These are phyloP conservation scores for Neolamprologus sp. DNA, from an alignment of 2,113 vertebrate species.

Conservation along the genomic window DNA sequence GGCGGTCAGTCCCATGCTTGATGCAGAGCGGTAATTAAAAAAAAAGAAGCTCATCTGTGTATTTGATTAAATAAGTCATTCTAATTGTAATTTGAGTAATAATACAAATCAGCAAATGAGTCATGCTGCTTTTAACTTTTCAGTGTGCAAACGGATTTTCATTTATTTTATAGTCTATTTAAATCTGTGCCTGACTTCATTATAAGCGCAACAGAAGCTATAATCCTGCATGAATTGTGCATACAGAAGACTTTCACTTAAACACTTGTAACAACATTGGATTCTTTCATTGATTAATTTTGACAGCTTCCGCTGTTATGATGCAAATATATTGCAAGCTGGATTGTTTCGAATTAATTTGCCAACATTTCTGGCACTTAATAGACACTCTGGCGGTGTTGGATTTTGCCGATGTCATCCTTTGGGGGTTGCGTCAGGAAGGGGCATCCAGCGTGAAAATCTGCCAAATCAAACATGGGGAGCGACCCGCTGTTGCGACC, in stretches of 20 bases:
- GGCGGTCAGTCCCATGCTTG: not conserved
- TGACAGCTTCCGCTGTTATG: not conserved
- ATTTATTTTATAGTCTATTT: not conserved
- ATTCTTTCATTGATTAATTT: not conserved
- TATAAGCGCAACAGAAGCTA: not conserved
- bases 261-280: not conserved
- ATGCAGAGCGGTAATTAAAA: fast-evolving
- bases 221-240: not conserved
- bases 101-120: not conserved
- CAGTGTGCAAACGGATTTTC: not conserved
- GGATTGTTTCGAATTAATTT: not conserved
- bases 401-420: not conserved
- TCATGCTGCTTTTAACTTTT: not conserved
- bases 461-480: not conserved
- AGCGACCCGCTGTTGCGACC: not conserved
- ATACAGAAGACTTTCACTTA: not conserved
- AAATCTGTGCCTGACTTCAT: not conserved
- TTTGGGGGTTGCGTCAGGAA: not conserved
- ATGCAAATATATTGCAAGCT: not conserved
- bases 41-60: not conserved
- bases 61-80: not conserved
- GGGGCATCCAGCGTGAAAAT: not conserved
- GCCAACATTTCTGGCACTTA: not conserved
- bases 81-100: not conserved
- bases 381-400: not conserved